Evolutionary conservation across 2,113 vertebrate species (phyloP).

Genomic region (Pseudorasbora parva): DNA sequence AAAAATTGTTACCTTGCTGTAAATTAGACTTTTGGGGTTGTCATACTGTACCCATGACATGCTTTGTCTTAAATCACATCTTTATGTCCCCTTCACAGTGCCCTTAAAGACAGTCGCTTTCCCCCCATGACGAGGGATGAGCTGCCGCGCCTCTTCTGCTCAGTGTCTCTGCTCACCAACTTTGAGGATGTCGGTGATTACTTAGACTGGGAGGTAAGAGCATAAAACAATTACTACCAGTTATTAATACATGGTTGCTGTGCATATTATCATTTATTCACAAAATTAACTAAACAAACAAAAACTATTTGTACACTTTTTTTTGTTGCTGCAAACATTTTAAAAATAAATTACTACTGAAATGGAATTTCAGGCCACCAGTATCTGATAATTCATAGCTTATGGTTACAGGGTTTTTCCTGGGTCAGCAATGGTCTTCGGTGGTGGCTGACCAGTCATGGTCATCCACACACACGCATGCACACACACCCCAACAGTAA

Average conservation of each 20-base stretch:
- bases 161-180: slow-evolving; percentile 99
- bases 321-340: no score
- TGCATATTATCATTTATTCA: background rate
- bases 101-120: slow-evolving; percentile 99
- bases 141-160: slow-evolving; percentile 99
- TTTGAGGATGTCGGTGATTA: slow-evolving; percentile 99
- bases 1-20: no score
- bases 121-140: slow-evolving; percentile 99
- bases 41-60: background rate
- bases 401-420: no score
- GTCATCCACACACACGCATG: no score
- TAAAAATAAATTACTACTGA: no score
- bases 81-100: slow-evolving; percentile 80
- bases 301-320: background rate
- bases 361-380: no score
- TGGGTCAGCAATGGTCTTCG: no score
- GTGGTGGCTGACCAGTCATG: no score
- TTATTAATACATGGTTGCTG: background rate
- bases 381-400: no score
- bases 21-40: background rate
- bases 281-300: background rate
- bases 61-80: slow-evolving; percentile 1
- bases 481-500: no score
- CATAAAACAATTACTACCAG: background rate
- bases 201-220: slow-evolving; percentile 99